These are phyloP conservation scores for Oenanthe melanoleuca DNA, from an alignment of 2,113 vertebrate genomes.

Conservation along the genomic window DNA sequence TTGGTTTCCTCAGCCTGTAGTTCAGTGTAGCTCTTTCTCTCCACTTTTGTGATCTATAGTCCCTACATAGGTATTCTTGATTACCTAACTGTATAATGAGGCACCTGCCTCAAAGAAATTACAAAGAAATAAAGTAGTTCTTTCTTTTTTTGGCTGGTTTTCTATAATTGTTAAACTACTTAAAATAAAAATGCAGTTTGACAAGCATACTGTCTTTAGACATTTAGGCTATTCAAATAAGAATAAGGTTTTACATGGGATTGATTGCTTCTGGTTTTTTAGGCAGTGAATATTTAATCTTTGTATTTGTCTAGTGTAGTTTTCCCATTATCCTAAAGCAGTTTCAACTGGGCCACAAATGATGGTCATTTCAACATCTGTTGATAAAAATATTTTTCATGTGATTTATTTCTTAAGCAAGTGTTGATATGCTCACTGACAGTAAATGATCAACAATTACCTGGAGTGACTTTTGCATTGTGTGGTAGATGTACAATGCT, in stretches of 20 bases:
- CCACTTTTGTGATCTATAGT: not conserved
- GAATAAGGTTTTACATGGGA: not conserved
- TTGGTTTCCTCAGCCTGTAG: not conserved
- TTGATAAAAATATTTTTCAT: not conserved
- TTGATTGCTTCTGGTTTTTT: not conserved
- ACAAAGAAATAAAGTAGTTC: not conserved
- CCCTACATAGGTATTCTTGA: not conserved
- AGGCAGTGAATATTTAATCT: not conserved
- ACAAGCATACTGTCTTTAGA: not conserved
- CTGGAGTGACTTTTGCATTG: not conserved
- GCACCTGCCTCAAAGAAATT: not conserved
- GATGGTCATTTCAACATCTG: not conserved
- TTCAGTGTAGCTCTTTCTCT: not conserved
- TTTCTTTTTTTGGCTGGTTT: not conserved
- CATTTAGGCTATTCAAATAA: not conserved
- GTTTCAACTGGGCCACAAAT: not conserved
- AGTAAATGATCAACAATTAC: not conserved
- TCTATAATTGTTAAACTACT: not conserved
- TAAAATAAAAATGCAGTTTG: not conserved
- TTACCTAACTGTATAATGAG: not conserved
- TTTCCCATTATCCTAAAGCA: not conserved
- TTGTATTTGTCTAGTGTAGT: not conserved
- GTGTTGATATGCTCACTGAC: not conserved
- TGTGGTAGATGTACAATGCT: not conserved
- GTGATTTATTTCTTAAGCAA: not conserved